A percentile compares a stretch with the other conserved stretches of the same genome.
Evolutionary conservation across 2,797 vertebrate genomes (phyloP).

Genomic region (Poliocrania exsul): DNA sequence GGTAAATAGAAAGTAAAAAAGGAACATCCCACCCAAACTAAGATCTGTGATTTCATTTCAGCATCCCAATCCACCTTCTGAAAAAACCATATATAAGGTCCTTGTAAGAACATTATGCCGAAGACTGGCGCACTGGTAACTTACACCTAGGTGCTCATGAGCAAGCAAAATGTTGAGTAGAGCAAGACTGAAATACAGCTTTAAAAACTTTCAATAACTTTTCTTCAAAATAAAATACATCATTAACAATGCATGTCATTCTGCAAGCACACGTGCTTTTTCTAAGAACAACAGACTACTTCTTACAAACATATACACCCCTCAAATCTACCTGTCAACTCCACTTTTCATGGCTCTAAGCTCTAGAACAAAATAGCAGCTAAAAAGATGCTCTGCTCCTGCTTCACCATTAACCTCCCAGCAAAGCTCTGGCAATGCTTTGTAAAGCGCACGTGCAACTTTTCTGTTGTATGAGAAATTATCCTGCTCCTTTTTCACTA

Average conservation of each 20-base stretch:
- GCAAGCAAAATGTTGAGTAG: neutral
- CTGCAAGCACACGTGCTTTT: neutral
- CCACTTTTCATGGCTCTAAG: neutral
- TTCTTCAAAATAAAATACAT: neutral
- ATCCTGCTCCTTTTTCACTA: neutral
- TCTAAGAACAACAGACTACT: neutral
- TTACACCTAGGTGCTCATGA: neutral
- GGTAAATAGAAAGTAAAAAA: neutral
- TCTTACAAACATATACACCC: neutral
- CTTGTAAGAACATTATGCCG: neutral
- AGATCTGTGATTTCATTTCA: neutral
- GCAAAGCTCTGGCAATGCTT: neutral
- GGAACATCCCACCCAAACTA: neutral
- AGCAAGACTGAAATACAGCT: neutral
- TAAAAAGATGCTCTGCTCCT: neutral
- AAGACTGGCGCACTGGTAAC: rapidly evolving
- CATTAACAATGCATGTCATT: neutral
- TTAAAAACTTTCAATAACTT: neutral
- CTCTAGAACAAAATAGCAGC: neutral
- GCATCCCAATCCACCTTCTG: neutral
- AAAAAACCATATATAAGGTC: neutral
- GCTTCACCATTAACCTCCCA: neutral
- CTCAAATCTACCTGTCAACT: neutral
- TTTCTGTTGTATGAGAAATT: neutral
- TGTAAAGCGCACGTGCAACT: neutral